phyloP scores from a whole-genome alignment of 2,797 vertebrate genomes.

The Chaunax sp. region DNA sequence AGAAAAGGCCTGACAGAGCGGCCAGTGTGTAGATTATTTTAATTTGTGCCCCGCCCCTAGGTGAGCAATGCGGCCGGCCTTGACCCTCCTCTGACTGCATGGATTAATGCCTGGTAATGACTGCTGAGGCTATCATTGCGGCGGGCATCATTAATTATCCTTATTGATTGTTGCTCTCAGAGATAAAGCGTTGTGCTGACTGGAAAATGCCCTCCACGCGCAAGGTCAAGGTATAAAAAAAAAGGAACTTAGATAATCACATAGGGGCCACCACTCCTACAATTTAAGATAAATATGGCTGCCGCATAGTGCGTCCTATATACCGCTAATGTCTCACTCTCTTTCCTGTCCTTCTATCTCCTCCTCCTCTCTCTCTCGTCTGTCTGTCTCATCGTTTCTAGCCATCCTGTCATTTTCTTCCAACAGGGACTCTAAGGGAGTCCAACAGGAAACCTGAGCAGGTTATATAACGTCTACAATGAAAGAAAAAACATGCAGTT shows the following conservation, averaged over 20 bases:
- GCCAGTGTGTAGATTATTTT: conserved; percentile 96
- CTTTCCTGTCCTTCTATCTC: conserved; percentile 25
- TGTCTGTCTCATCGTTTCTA: conserved; percentile 38
- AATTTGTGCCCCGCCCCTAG: conserved; percentile 94
- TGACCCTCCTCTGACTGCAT: conserved; percentile 97
- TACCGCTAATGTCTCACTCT: conserved; percentile 25
- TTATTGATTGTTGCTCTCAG: conserved; percentile 99
- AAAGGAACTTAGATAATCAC: conserved; percentile 88
- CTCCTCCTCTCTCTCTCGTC: conserved; percentile 34
- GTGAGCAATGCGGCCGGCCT: conserved; percentile 97
- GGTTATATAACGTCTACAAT: conserved; percentile 1
- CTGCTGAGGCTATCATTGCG: conserved; percentile 99
- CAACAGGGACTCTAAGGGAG: conserved; percentile 26
- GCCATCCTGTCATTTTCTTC: conserved; percentile 39
- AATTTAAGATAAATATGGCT: conserved; percentile 89
- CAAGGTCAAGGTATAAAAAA: conserved; percentile 98
- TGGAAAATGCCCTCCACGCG: conserved; percentile 95
- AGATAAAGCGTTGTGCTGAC: conserved; percentile 99
- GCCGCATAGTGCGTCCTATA: conserved; percentile 28
- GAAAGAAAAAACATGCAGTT: conserved; percentile 10
- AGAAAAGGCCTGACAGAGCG: conserved; percentile 85
- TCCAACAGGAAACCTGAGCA: conserved; percentile 41
- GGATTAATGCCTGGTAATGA: conserved; percentile 99
- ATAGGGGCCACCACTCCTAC: conserved; percentile 87
- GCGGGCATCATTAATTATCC: conserved; percentile 99